phyloP scores from a whole-genome alignment of 37 sponge, comb jelly and placozoan genomes.

The Aplysina aerophoba region DNA sequence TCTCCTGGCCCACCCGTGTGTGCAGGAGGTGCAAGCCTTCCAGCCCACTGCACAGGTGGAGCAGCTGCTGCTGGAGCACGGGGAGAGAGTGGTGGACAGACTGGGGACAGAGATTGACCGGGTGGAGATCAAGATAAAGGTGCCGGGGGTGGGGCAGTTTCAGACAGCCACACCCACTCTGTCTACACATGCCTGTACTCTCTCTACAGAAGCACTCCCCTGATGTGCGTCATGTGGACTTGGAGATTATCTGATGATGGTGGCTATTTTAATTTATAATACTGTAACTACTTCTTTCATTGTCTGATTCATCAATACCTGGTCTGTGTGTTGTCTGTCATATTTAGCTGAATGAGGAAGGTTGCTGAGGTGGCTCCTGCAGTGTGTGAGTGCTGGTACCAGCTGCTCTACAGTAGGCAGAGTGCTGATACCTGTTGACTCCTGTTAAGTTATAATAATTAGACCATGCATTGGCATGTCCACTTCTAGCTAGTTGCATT shows the following conservation, averaged over 20 bases:
- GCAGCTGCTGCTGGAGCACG: slow-evolving; percentile 82
- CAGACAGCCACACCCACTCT: not conserved
- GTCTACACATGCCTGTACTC: not conserved
- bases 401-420: too few species aligned
- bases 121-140: slow-evolving; percentile 86
- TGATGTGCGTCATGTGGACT: slow-evolving; percentile 90
- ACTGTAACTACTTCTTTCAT: too few species aligned
- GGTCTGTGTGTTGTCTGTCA: too few species aligned
- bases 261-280: not conserved
- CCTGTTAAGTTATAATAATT: too few species aligned
- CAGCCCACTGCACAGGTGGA: slow-evolving; percentile 77
- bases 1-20: not conserved
- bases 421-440: too few species aligned
- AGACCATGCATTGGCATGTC: too few species aligned
- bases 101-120: slow-evolving; percentile 90
- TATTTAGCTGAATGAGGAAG: too few species aligned
- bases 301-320: too few species aligned
- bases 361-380: too few species aligned
- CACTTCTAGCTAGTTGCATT: too few species aligned
- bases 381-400: too few species aligned
- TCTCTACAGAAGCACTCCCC: slow-evolving; percentile 79
- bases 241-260: slow-evolving; percentile 82
- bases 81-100: slow-evolving; percentile 86
- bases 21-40: slow-evolving; percentile 67
- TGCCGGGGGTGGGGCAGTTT: not conserved